Base-by-base conservation (phyloP, 2,888 invertebrate species). In the Cheilosia scutellata region DNA sequence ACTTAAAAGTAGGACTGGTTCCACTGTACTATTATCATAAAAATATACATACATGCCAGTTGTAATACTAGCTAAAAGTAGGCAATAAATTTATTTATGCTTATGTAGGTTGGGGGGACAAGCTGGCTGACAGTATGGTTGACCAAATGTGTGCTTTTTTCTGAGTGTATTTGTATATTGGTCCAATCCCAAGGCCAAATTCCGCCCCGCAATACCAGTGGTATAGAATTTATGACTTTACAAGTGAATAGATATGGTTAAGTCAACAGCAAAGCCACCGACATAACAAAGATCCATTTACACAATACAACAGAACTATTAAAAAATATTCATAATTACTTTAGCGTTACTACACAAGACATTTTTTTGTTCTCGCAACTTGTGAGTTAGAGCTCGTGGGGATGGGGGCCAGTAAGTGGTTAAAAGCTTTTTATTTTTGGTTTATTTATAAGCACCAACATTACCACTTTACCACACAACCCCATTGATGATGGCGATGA, bases 101-200 rank as follows among this genome's bases (percentile, higher is more conserved):
- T 44, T 77, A 70, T 47, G 20, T 77, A 70, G 77, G 68, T 77
- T 70, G 77, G 25, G 33, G 68, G 68, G 33, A 33, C 33, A 33
- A 3, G 9, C 9, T 9, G 33, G 25, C 53, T 40, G 51, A 27
- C 53, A 53, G 70, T 47, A 62, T 55, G 77, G 27, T 40, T 77
- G 70, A 70, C 62, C 70, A 44, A 77, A 62, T 60, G 53, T 62
- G 42, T 62, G 60, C 37, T 62, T 70, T 60, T 60, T 66, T 42
- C 40, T 51, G 42, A 29, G 11, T 65, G 62, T 53, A 37, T 62
- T 27, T 47, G 77, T 62, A 53, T 55, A 62, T 70, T 53, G 68
- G 68, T 77, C 62, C 62, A 49, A 68, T 68, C 49, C 58, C 76
- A 77, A 77, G 77, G 77, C 77, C 77, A 77, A 62, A 44, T 25